Conservation (phyloP, 2,888 invertebrate species). For the Argyresthia albistria region DNA sequence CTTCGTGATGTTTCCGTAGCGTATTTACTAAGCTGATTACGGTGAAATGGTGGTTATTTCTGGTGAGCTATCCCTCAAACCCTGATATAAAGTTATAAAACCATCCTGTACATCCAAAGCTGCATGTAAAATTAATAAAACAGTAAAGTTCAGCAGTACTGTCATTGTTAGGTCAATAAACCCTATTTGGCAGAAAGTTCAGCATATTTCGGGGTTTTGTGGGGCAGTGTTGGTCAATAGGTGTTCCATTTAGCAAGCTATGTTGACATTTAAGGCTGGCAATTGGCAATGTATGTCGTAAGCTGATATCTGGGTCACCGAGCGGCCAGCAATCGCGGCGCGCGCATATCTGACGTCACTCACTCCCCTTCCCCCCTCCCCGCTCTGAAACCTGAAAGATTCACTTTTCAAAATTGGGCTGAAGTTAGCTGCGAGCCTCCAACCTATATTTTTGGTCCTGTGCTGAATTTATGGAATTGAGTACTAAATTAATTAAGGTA, state of each 20-base stretch:
- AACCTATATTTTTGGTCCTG: neutral
- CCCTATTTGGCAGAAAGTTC: neutral
- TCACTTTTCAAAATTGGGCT: conserved; percentile 37
- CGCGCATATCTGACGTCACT: conserved; percentile 57
- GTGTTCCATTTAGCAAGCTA: conserved; percentile 23
- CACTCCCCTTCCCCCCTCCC: conserved; percentile 23
- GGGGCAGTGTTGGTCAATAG: conserved; percentile 41
- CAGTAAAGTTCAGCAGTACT: neutral
- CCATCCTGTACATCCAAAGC: neutral
- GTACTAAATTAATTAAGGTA: neutral
- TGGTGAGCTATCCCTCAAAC: conserved; percentile 29
- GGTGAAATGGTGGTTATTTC: conserved; percentile 38
- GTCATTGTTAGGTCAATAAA: neutral
- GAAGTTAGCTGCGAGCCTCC: neutral
- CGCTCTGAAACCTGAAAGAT: conserved; percentile 28
- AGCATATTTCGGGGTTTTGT: neutral
- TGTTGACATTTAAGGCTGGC: conserved; percentile 51
- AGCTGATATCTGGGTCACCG: conserved; percentile 51
- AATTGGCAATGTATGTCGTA: conserved; percentile 35
- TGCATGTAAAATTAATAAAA: neutral
- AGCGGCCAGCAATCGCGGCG: conserved; percentile 29
- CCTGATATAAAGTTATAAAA: neutral
- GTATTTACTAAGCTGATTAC: conserved; percentile 23
- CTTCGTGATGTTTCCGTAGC: conserved; percentile 42
- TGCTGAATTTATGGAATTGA: neutral